Evolutionary conservation across 2,888 invertebrate species (phyloP).

Genomic region (Mesoligia furuncula): DNA sequence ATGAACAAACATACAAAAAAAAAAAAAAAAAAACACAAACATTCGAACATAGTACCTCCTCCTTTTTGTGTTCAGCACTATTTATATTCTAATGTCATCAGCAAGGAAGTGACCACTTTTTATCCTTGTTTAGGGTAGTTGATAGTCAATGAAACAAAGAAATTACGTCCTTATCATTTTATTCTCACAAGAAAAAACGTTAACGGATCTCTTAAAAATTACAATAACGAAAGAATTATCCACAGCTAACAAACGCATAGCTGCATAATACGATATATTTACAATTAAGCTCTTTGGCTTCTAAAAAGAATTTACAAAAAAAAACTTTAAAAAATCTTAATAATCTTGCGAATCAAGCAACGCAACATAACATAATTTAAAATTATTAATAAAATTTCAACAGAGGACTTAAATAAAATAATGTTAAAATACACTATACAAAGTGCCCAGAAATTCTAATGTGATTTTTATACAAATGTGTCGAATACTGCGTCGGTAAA

Average conservation of each 20-base stretch:
- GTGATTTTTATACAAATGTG: constrained; percentile 64
- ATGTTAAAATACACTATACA: constrained; percentile 72
- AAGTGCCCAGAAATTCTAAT: constrained; percentile 59
- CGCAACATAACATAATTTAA: constrained; percentile 86
- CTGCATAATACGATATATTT: constrained; percentile 83
- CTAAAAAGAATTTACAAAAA: constrained; percentile 85
- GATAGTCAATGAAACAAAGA: constrained; percentile 60
- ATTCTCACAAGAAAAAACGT: constrained; percentile 90
- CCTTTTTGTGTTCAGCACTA: no score
- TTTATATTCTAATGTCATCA: no score
- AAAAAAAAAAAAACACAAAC: no score
- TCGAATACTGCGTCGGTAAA: constrained; percentile 71
- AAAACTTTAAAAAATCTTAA: constrained; percentile 72
- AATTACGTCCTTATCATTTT: constrained; percentile 82
- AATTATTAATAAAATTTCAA: constrained; percentile 88
- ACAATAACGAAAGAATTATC: constrained; percentile 88
- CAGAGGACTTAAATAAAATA: constrained; percentile 78
- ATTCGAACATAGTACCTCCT: no score
- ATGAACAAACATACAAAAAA: no score
- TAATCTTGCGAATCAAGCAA: constrained; percentile 84
- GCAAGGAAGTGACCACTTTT: no score
- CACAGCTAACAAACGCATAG: constrained; percentile 79
- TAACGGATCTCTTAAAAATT: constrained; percentile 90
- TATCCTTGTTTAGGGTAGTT: neutral
- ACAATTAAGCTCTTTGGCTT: constrained; percentile 90